A percentile compares a stretch with the other conserved stretches of the same genome.
phyloP scores from a whole-genome alignment of 2,888 invertebrate genomes.

The Dasypolia templi region DNA sequence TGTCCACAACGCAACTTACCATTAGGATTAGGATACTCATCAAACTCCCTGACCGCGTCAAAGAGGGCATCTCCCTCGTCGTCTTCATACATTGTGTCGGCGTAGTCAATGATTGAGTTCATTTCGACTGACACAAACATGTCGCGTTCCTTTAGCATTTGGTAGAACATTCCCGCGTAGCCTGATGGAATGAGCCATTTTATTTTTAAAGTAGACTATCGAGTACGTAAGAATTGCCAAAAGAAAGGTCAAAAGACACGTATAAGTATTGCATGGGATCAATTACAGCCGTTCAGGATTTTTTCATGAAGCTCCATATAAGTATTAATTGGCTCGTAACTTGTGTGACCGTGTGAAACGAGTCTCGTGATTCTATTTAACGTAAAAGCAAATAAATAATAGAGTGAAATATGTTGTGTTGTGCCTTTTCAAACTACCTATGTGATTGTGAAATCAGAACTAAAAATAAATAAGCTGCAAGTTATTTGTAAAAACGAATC shows the following conservation, averaged over 20 bases:
- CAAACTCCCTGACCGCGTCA: neutral
- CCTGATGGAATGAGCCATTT: neutral
- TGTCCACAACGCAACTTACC: neutral
- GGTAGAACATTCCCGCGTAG: neutral
- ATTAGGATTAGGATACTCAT: neutral
- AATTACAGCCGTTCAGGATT: neutral
- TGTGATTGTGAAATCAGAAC: too few species aligned
- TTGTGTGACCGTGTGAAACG: too few species aligned
- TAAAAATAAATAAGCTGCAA: too few species aligned
- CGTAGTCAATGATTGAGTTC: neutral
- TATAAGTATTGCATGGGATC: neutral
- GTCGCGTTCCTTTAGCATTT: neutral
- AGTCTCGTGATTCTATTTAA: too few species aligned
- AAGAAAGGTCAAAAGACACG: neutral
- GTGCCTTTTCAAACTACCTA: too few species aligned
- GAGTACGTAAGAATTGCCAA: neutral
- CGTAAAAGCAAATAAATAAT: too few species aligned
- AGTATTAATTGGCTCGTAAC: too few species aligned
- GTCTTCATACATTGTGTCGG: slow-evolving; percentile 1
- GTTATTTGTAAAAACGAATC: too few species aligned
- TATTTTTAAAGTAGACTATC: neutral
- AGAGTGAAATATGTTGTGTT: too few species aligned
- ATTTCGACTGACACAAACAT: neutral
- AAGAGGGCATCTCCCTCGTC: neutral
- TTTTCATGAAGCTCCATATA: neutral